phyloP scores from a whole-genome alignment of 2,797 vertebrate species.

The Macropus fuliginosus region DNA sequence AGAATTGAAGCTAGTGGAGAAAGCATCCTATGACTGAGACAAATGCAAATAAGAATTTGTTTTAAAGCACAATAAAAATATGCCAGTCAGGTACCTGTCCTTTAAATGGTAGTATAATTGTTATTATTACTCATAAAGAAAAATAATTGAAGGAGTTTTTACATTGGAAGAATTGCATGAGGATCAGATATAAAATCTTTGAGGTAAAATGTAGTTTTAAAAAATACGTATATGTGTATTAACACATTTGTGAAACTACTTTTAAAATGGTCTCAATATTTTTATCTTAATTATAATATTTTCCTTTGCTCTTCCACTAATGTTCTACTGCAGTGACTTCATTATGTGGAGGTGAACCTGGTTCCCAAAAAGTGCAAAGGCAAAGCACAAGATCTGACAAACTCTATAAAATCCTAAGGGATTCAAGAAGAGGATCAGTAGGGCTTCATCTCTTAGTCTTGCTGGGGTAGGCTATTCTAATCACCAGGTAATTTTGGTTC shows the following conservation, averaged over 20 bases:
- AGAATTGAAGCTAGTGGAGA: not conserved
- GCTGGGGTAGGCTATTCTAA: not conserved
- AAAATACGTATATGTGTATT: not conserved
- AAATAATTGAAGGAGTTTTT: not conserved
- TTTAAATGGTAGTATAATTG: not conserved
- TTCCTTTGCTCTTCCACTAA: not conserved
- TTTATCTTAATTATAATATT: slow-evolving; percentile 22
- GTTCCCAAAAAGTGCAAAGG: not conserved
- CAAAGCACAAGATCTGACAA: not conserved
- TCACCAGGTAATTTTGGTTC: not conserved
- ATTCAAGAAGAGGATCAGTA: not conserved
- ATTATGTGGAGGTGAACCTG: not conserved
- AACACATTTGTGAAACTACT: not conserved
- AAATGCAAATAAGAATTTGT: slow-evolving; percentile 18
- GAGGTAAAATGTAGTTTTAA: not conserved
- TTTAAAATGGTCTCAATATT: not conserved
- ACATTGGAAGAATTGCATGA: not conserved
- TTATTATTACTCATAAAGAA: not conserved
- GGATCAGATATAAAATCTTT: not conserved
- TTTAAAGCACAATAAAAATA: slow-evolving; percentile 9
- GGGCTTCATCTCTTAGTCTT: not conserved
- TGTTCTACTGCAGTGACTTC: not conserved
- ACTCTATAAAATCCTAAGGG: not conserved
- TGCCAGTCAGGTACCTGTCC: not conserved
- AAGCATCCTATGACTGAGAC: not conserved